A percentile compares a stretch with the other conserved stretches of the same genome.
These are phyloP conservation scores for Syritta pipiens DNA, from an alignment of 2,888 invertebrate genomes.

Conservation along the genomic window DNA sequence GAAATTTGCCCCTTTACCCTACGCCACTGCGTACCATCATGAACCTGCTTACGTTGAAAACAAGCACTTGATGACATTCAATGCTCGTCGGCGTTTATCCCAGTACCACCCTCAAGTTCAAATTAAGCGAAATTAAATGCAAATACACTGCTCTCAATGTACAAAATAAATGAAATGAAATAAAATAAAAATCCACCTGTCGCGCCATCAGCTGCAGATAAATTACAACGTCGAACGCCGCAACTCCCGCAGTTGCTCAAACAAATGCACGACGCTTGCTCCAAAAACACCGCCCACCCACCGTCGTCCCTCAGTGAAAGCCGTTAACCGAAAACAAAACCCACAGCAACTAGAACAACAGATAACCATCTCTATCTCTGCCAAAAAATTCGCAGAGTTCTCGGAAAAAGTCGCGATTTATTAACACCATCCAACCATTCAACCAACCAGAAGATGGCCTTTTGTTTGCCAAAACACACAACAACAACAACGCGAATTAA, in stretches of 20 bases:
- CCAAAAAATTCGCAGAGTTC: neutral
- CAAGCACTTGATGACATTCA: conserved; percentile 19
- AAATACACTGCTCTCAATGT: too few species aligned
- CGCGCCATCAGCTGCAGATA: conserved; percentile 3
- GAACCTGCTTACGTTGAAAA: neutral
- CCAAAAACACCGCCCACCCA: too few species aligned
- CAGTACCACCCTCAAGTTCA: conserved; percentile 32
- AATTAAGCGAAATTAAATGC: conserved; percentile 11
- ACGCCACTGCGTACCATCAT: conserved; percentile 43
- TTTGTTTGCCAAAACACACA: too few species aligned
- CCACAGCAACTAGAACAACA: neutral
- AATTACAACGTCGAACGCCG: neutral
- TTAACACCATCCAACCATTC: too few species aligned
- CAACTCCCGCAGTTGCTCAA: neutral
- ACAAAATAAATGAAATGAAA: conserved; percentile 11
- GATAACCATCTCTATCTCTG: neutral
- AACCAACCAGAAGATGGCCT: too few species aligned
- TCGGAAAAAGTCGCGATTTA: neutral
- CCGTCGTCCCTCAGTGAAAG: too few species aligned
- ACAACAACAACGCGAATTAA: neutral
- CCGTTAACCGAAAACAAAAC: neutral
- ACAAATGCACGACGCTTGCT: too few species aligned
- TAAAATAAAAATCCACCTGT: conserved; percentile 1
- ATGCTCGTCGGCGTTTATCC: conserved; percentile 3
- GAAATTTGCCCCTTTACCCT: neutral